Evolutionary conservation across 64 coral and sea anemone species (phyloP).

Genomic region (Stylophora pistillata): DNA sequence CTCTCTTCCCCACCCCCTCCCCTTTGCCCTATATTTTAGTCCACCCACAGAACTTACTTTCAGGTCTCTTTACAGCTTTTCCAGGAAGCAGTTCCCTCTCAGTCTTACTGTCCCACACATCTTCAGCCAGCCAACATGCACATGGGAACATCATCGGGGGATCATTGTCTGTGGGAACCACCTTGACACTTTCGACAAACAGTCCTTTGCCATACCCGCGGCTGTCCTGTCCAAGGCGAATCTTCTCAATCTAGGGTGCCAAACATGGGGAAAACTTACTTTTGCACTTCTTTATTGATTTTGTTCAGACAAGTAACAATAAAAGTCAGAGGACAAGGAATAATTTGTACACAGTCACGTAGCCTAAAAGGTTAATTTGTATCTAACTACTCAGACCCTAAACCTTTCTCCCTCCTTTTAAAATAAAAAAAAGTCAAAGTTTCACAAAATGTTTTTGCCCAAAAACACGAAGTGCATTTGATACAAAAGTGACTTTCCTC

Average conservation of each 20-base stretch:
- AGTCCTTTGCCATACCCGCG: conserved; percentile 70
- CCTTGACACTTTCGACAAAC: conserved; percentile 56
- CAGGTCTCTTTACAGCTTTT: conserved; percentile 51
- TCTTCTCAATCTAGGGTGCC: conserved; percentile 57
- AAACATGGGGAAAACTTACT: background rate
- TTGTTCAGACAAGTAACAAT: no score
- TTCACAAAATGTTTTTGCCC: background rate
- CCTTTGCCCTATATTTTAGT: no score
- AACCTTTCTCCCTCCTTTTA: no score
- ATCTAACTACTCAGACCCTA: no score
- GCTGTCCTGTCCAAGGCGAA: conserved; percentile 70
- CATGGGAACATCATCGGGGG: conserved; percentile 40
- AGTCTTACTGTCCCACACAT: conserved; percentile 70
- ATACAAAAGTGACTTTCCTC: no score
- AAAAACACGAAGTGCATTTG: no score
- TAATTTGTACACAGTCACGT: no score
- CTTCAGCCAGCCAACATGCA: conserved; percentile 66
- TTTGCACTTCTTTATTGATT: no score
- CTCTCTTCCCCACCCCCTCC: no score
- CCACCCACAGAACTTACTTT: conserved; percentile 31
- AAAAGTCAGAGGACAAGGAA: no score
- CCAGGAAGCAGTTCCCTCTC: conserved; percentile 61
- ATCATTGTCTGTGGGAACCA: conserved; percentile 21
- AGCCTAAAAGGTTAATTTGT: no score
- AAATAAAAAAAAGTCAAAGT: background rate